Conservation (phyloP, 2,888 invertebrate genomes). For the Epinotia brunnichana region DNA sequence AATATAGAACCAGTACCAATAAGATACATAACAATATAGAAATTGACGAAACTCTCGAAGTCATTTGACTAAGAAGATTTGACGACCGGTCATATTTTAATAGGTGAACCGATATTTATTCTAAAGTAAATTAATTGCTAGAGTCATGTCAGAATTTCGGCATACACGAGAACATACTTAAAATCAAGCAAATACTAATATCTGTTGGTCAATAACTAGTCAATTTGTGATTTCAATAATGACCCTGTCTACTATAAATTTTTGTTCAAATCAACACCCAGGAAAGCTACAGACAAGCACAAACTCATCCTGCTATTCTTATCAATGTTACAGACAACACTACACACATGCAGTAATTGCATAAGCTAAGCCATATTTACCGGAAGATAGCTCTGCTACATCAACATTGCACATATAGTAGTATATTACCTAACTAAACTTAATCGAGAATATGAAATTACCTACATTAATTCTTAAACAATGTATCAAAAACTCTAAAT, state of each 20-base stretch:
- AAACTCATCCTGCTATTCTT: slow-evolving; percentile 3
- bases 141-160: background rate
- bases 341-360: slow-evolving; percentile 41
- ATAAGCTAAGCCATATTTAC: slow-evolving; percentile 16
- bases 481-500: background rate
- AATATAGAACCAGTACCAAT: background rate
- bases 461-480: background rate
- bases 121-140: background rate
- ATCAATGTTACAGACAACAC: slow-evolving; percentile 13
- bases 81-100: too few relatives aligned
- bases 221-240: too few relatives aligned
- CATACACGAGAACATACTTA: slow-evolving; percentile 5
- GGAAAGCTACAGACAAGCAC: slow-evolving; percentile 7
- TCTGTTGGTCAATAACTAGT: too few relatives aligned
- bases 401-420: slow-evolving; percentile 10
- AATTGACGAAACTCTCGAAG: too few relatives aligned
- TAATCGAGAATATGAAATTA: background rate
- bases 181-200: too few relatives aligned
- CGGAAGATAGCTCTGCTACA: slow-evolving; percentile 12
- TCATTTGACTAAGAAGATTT: too few relatives aligned
- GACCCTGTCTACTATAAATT: background rate
- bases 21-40: too few relatives aligned
- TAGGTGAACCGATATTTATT: background rate
- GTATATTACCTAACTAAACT: background rate
- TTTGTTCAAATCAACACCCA: background rate